Evolutionary conservation across 2,113 vertebrate genomes (phyloP).

Genomic region (Agapornis roseicollis): DNA sequence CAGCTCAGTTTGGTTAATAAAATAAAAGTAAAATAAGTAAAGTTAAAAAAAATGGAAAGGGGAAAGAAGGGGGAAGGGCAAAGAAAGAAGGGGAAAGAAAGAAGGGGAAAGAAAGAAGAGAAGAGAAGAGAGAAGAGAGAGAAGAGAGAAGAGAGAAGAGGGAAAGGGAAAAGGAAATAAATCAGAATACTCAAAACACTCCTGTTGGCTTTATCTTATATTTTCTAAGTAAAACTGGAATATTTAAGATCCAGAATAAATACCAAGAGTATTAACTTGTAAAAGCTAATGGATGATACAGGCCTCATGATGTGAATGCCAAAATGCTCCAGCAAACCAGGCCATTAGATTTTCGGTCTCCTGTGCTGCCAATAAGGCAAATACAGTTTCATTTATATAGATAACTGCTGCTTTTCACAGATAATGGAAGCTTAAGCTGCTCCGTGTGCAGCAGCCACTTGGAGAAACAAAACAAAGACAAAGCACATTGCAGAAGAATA

Average conservation of each 20-base stretch:
- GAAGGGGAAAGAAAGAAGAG: no score
- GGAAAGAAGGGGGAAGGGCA: no score
- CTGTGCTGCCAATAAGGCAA: background rate
- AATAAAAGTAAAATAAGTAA: background rate
- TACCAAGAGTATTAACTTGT: background rate
- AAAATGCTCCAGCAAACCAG: background rate
- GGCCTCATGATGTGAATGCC: background rate
- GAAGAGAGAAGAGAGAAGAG: no score
- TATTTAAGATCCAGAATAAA: background rate
- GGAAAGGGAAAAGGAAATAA: no score
- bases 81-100: no score
- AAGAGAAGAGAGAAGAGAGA: no score
- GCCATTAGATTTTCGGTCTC: background rate
- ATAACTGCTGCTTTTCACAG: background rate
- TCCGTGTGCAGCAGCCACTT: background rate
- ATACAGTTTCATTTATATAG: conserved; percentile 6
- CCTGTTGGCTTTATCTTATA: background rate
- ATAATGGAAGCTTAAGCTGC: conserved; percentile 13
- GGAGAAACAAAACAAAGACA: background rate
- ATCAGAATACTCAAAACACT: background rate
- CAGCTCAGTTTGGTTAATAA: background rate
- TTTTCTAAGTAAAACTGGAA: background rate
- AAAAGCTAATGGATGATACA: background rate
- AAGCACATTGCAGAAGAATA: background rate
- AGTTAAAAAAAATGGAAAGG: no score